These are phyloP conservation scores for Hypercompe scribonia DNA, from an alignment of 2,888 invertebrate genomes.

Conservation along the genomic window DNA sequence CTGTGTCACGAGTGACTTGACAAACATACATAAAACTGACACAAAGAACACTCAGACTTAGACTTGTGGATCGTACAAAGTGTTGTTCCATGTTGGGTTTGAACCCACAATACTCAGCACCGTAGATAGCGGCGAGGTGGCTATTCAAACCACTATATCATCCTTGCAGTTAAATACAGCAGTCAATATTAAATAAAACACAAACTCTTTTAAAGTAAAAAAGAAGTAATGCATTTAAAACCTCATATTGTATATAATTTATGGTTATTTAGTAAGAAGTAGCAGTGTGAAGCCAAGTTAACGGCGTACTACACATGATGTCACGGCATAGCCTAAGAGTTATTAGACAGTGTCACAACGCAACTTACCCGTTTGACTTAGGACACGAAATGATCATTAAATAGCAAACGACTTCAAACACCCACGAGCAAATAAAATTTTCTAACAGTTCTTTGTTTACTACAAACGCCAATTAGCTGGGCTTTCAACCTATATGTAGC, in stretches of 20 bases:
- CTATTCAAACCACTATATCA: no score
- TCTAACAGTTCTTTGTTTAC: constrained; percentile 23
- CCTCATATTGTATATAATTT: not conserved
- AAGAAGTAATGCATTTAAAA: not conserved
- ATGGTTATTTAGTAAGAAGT: not conserved
- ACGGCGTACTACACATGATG: not conserved
- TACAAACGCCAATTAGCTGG: not conserved
- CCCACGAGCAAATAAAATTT: constrained; percentile 43
- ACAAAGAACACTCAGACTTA: no score
- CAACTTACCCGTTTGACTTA: constrained; percentile 19
- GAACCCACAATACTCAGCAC: no score
- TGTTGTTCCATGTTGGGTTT: no score
- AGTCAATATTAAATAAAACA: no score
- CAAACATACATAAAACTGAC: no score
- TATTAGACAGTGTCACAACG: constrained; percentile 15
- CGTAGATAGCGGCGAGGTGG: no score
- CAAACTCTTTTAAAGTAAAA: not conserved
- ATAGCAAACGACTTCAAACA: constrained; percentile 32
- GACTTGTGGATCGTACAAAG: no score
- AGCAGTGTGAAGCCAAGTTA: constrained; percentile 4
- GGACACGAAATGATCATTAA: constrained; percentile 19
- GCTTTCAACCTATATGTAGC: not conserved
- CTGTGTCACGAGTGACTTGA: no score
- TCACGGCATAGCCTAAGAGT: no score
- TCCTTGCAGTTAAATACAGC: no score